A percentile compares a stretch with the other conserved stretches of the same genome.
phyloP scores from a whole-genome alignment of 2,797 vertebrate genomes.

The Philypnodon macrostomus region DNA sequence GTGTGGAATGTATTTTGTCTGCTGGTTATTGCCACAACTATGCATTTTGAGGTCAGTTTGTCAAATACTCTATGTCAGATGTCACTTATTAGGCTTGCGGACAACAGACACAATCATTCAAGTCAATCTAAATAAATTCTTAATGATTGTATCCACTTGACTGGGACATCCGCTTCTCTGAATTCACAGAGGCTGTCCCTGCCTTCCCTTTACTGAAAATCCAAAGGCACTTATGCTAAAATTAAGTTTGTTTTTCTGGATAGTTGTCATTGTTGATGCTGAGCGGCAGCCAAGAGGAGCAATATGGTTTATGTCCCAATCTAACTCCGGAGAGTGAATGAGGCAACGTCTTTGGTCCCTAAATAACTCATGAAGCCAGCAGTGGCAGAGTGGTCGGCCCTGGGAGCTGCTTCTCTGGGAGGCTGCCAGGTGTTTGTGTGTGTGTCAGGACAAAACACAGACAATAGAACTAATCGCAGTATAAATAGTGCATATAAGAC shows the following conservation, averaged over 20 bases:
- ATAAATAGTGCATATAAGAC: slow-evolving; percentile 1
- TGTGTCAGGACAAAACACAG: slow-evolving; percentile 19
- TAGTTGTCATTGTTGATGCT: slow-evolving; percentile 13
- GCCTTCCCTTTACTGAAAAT: not conserved
- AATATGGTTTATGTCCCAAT: slow-evolving; percentile 42
- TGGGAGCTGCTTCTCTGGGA: slow-evolving; percentile 12
- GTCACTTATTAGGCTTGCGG: too few species aligned
- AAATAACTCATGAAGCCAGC: slow-evolving; percentile 35
- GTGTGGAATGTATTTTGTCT: too few species aligned
- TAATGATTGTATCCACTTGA: not conserved
- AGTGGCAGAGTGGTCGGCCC: slow-evolving; percentile 16
- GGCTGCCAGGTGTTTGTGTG: slow-evolving; percentile 42
- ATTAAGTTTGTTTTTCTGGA: slow-evolving; percentile 17
- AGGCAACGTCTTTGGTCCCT: slow-evolving; percentile 38
- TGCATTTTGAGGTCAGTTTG: too few species aligned
- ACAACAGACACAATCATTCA: not conserved
- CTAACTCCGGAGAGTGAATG: slow-evolving; percentile 32
- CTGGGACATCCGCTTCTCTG: not conserved
- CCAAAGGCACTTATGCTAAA: slow-evolving; percentile 4
- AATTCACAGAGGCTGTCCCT: not conserved
- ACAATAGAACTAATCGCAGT: slow-evolving; percentile 7
- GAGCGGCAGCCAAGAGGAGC: slow-evolving; percentile 34
- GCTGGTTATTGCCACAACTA: too few species aligned
- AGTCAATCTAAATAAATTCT: not conserved
- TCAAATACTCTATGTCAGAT: too few species aligned